Base-by-base conservation (phyloP, 2,888 invertebrate genomes). In the Oscheius sp. region DNA sequence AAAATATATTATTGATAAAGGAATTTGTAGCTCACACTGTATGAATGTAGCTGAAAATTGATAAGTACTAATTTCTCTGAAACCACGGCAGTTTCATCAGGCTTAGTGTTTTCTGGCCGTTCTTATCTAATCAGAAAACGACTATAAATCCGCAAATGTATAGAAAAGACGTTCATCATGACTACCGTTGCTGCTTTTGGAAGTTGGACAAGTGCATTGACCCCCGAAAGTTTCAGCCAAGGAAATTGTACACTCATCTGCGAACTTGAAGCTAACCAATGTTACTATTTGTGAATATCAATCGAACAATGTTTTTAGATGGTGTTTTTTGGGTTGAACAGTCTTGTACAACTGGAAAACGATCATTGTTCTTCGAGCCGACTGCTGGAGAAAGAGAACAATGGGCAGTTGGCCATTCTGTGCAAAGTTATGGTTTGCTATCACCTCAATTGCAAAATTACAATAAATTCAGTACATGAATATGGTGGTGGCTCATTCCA, bases 401-500 rank as follows among this genome's bases (percentile, higher is more conserved):
- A 21, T 81, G 79, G 81, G 79, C 81, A 1, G 74, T 64, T 7
- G 77, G 76, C n/a, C 70, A 71, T 18, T 79, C 78, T 1, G 79
- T 80, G 7, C 77, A 78, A 64, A 81, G 75, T 18, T 70, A 13
- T 43, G 35, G 35, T 35, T 9, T 35, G 35, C 9, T 35, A 35
- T 35, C n/a, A n/a, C 3, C 35, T 35, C 35, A 6, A 35, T 3
- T 35, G 35, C 5, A 35, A 35, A 35, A 35, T 35, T 3, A 9
- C 35, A 9, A 35, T 9, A 35, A 35, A 35, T 35, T 35, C 35
- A 35, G 89, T 90, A 5, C 90, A 90, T 82, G 90, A 90, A 73
- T 90, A 90, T 83, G 90, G 90, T 23, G 90, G 90, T 21, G 90
- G 89, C 1, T 87, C 89, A 3, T 85, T 89, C 68, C 83, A 86